Conservation (phyloP, 2,797 vertebrate genomes). For the Syngnathus rostellatus region DNA sequence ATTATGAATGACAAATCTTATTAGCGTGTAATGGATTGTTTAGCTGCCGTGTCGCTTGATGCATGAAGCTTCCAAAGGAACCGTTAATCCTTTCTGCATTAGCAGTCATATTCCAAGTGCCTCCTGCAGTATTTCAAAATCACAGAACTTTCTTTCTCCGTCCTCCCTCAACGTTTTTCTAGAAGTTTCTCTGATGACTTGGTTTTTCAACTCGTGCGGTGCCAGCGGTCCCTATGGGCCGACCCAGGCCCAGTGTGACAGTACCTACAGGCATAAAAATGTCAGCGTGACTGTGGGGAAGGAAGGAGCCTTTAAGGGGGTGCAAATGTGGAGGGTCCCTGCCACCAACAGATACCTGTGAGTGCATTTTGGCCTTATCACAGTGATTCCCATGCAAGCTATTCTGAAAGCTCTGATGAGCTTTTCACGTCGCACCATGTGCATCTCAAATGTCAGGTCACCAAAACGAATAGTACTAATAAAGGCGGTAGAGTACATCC, state of each 20-base stretch:
- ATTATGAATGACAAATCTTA: slow-evolving; percentile 11
- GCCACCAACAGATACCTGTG: slow-evolving; percentile 77
- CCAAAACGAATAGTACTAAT: neutral
- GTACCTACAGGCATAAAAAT: slow-evolving; percentile 76
- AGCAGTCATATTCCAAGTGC: neutral
- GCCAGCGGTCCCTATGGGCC: slow-evolving; percentile 78
- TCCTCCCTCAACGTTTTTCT: slow-evolving; percentile 14
- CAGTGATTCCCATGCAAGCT: neutral
- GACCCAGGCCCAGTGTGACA: slow-evolving; percentile 84
- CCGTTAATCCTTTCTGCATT: slow-evolving; percentile 10
- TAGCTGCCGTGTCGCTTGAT: slow-evolving; percentile 4
- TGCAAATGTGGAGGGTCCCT: slow-evolving; percentile 82
- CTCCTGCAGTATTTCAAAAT: slow-evolving; percentile 2
- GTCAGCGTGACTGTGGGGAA: slow-evolving; percentile 73
- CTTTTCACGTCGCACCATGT: neutral
- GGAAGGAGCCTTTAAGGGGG: slow-evolving; percentile 70
- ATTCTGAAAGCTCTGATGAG: neutral
- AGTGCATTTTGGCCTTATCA: slow-evolving; percentile 17
- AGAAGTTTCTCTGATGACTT: slow-evolving; percentile 70
- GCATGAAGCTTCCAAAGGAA: slow-evolving; percentile 1
- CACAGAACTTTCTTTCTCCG: neutral
- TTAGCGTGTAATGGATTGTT: slow-evolving; percentile 2
- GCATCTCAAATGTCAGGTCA: neutral
- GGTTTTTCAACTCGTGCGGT: slow-evolving; percentile 81
- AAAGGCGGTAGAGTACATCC: neutral